These are phyloP conservation scores for Rhyacophila evoluta DNA, from an alignment of 2,888 invertebrate genomes.

Conservation along the genomic window DNA sequence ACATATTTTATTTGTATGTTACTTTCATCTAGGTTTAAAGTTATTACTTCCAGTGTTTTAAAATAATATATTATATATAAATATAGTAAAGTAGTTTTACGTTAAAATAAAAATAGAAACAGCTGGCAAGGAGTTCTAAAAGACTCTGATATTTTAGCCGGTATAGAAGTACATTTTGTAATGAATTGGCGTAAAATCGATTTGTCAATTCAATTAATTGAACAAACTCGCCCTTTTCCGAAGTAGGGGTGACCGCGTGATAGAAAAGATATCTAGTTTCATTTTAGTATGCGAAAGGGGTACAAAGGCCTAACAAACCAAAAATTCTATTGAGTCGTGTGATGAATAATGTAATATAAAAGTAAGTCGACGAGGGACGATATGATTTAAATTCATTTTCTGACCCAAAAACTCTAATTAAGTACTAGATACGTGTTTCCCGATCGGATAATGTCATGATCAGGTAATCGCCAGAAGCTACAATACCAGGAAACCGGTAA, in stretches of 20 bases:
- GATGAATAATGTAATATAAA: slow-evolving; percentile 17
- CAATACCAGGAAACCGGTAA: too few relatives aligned
- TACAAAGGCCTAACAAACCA: slow-evolving; percentile 7
- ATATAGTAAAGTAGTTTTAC: too few relatives aligned
- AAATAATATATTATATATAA: too few relatives aligned
- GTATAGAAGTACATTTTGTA: not conserved
- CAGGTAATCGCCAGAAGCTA: too few relatives aligned
- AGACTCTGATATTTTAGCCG: too few relatives aligned
- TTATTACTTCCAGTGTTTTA: too few relatives aligned
- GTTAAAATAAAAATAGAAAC: too few relatives aligned
- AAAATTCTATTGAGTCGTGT: slow-evolving; percentile 5
- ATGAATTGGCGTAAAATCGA: not conserved
- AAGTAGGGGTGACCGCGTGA: not conserved
- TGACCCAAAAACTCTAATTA: not conserved
- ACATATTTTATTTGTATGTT: too few relatives aligned
- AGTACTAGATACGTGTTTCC: not conserved
- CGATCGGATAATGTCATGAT: not conserved
- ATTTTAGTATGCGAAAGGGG: slow-evolving; percentile 7
- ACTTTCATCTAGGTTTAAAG: too few relatives aligned
- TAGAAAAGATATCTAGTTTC: slow-evolving; percentile 22
- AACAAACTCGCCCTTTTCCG: not conserved
- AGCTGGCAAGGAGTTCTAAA: too few relatives aligned
- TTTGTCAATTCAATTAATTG: slow-evolving; percentile 6
- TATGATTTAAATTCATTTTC: slow-evolving; percentile 14
- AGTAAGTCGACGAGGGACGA: not conserved